phyloP scores from a whole-genome alignment of 2,888 invertebrate species.

The Limnephilus lunatus region DNA sequence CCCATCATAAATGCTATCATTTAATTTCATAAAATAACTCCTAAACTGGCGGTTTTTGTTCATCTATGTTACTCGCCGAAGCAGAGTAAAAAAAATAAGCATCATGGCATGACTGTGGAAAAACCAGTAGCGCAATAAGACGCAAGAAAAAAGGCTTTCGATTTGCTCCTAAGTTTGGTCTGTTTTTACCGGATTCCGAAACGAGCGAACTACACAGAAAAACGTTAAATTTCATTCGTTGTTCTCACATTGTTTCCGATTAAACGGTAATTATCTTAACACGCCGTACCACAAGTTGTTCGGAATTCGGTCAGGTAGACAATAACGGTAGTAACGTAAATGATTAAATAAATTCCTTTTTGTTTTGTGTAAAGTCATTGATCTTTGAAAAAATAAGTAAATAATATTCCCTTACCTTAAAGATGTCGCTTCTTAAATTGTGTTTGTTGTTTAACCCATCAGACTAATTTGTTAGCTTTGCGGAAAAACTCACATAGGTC shows the following conservation, averaged over 20 bases:
- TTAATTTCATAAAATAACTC: neutral
- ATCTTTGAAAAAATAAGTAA: constrained; percentile 28
- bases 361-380: constrained; percentile 12
- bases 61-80: neutral
- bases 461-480: neutral
- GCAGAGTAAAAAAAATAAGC: neutral
- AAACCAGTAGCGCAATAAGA: neutral
- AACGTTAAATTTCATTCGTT: constrained; percentile 25
- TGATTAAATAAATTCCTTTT: neutral
- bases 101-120: neutral
- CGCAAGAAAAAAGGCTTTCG: neutral
- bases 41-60: neutral
- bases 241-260: constrained; percentile 39
- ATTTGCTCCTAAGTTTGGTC: neutral
- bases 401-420: neutral
- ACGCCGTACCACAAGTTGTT: constrained; percentile 23
- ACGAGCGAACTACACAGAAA: neutral
- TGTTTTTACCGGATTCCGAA: constrained; percentile 22
- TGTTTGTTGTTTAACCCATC: neutral
- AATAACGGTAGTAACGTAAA: constrained; percentile 28
- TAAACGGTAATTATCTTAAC: constrained; percentile 34
- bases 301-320: constrained; percentile 34
- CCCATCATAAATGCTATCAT: neutral
- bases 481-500: no score
- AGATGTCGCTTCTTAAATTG: neutral